phyloP scores from a whole-genome alignment of 2,113 vertebrate genomes.

The Hiodon alosoides region DNA sequence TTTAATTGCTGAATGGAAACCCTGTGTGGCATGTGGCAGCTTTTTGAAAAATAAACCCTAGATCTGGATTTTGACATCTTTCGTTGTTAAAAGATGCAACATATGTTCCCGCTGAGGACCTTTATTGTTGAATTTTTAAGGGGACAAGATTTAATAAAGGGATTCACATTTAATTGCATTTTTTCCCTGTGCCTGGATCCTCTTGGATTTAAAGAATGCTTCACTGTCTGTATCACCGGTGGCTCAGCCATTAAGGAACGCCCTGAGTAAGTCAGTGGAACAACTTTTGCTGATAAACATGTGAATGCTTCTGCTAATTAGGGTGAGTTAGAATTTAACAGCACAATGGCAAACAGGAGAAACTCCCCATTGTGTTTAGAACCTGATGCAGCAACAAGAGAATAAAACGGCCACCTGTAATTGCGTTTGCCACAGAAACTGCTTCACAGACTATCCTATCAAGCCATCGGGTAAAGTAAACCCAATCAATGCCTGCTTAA shows the following conservation, averaged over 20 bases:
- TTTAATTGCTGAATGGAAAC: conserved; percentile 56
- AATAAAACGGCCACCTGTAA: conserved; percentile 40
- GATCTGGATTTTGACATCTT: conserved; percentile 52
- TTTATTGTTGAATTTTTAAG: conserved; percentile 43
- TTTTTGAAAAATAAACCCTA: conserved; percentile 42
- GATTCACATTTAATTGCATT: conserved; percentile 32
- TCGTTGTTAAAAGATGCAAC: conserved; percentile 50
- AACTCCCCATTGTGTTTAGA: conserved; percentile 39
- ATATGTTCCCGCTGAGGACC: conserved; percentile 35
- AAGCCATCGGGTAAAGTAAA: conserved; percentile 18
- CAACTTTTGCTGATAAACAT: background rate
- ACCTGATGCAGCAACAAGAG: conserved; percentile 45
- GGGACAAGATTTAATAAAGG: conserved; percentile 45
- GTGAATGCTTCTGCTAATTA: background rate
- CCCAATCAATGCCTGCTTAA: conserved; percentile 9
- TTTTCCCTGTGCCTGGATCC: conserved; percentile 22
- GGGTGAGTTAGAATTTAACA: conserved; percentile 42
- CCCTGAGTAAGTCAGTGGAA: conserved; percentile 18
- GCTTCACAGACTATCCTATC: conserved; percentile 38
- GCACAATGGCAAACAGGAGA: conserved; percentile 42
- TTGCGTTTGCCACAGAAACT: conserved; percentile 46
- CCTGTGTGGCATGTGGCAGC: conserved; percentile 47
- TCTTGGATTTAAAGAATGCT: conserved; percentile 13
- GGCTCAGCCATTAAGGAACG: conserved; percentile 22
- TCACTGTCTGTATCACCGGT: conserved; percentile 16